Evolutionary conservation across 2,797 vertebrate species (phyloP).

Genomic region (Pangasius macronema): DNA sequence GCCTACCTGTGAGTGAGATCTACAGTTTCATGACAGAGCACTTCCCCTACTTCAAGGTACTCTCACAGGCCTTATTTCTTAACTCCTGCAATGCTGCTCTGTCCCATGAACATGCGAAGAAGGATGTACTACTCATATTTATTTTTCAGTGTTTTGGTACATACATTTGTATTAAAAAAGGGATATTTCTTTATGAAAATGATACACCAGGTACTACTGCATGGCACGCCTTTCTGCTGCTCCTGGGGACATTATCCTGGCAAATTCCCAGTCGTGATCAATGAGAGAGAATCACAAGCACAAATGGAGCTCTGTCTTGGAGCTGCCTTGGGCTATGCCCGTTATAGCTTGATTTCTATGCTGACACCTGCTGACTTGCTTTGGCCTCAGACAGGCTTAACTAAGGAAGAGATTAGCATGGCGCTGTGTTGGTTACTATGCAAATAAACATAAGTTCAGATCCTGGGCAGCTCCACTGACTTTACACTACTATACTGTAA

Average conservation of each 20-base stretch:
- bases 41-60: slow-evolving; percentile 98
- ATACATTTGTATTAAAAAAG: slow-evolving; percentile 10
- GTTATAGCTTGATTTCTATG: slow-evolving; percentile 49
- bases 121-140: not conserved
- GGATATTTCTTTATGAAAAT: not conserved
- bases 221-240: not conserved
- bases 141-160: not conserved
- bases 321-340: slow-evolving; percentile 44
- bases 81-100: not conserved
- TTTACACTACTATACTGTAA: slow-evolving; percentile 3
- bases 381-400: slow-evolving; percentile 16
- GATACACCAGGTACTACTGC: not conserved
- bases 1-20: slow-evolving; percentile 97
- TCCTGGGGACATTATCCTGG: slow-evolving; percentile 6
- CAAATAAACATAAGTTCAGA: slow-evolving; percentile 11
- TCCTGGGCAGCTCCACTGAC: not conserved
- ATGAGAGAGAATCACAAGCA: slow-evolving; percentile 25
- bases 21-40: slow-evolving; percentile 99
- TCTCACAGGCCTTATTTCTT: slow-evolving; percentile 32
- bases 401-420: slow-evolving; percentile 17
- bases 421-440: slow-evolving; percentile 33
- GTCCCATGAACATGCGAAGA: not conserved
- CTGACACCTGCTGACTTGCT: slow-evolving; percentile 30
- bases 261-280: slow-evolving; percentile 40
- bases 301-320: slow-evolving; percentile 31